phyloP scores from a whole-genome alignment of 2,888 invertebrate genomes.

The Amorpha juglandis region DNA sequence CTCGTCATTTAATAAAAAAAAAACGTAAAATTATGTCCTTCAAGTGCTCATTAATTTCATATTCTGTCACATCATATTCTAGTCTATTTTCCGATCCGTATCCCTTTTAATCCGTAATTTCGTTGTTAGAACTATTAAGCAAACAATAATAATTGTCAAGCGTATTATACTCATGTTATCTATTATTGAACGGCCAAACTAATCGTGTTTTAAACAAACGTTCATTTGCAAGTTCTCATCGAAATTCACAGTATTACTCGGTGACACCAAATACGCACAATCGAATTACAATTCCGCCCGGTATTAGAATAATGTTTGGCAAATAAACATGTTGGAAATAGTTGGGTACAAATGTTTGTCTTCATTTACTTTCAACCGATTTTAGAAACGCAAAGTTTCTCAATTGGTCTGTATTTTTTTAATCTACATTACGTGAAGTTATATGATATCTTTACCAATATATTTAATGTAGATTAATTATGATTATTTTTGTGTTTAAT shows the following conservation, averaged over 20 bases:
- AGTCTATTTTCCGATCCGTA: not conserved
- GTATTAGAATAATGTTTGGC: slow-evolving; percentile 1
- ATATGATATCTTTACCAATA: no score
- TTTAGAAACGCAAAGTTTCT: not conserved
- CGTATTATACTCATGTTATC: slow-evolving; percentile 1
- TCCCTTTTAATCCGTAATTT: not conserved
- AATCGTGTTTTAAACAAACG: slow-evolving; percentile 22
- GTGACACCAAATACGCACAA: slow-evolving; percentile 18
- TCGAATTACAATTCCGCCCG: slow-evolving; percentile 11
- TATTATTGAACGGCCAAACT: slow-evolving; percentile 8
- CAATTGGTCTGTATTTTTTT: no score
- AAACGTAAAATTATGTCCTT: no score
- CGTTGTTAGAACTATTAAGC: not conserved
- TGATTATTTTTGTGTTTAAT: no score
- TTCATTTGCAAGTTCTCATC: slow-evolving; percentile 7
- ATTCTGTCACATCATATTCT: not conserved
- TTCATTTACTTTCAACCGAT: not conserved
- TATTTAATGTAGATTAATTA: no score
- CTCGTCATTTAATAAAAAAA: no score
- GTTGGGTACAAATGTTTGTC: not conserved
- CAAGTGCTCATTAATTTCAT: no score
- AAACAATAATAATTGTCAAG: slow-evolving; percentile 15
- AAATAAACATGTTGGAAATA: slow-evolving; percentile 12
- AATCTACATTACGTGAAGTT: no score
- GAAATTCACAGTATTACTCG: slow-evolving; percentile 4